These are phyloP conservation scores for Coboldia fuscipes DNA, from an alignment of 1,140 invertebrate genomes.

Conservation along the genomic window DNA sequence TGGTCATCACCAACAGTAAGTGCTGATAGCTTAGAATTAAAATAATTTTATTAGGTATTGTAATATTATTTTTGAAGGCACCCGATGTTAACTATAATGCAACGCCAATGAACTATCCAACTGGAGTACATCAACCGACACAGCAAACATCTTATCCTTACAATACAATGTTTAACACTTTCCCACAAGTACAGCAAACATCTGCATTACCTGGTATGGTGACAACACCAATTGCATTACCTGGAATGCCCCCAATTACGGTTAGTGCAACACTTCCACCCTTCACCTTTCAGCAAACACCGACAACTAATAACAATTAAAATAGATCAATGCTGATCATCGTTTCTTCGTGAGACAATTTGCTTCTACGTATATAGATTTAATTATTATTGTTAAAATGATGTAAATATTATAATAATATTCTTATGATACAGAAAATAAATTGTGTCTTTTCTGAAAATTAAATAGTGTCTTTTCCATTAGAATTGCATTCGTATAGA, in stretches of 20 bases:
- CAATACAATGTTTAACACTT: conserved; percentile 16
- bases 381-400: too few relatives aligned
- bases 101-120: background rate
- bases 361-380: too few relatives aligned
- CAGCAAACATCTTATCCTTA: conserved; percentile 5
- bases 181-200: conserved; percentile 17
- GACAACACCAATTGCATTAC: conserved; percentile 46
- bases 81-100: background rate
- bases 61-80: background rate
- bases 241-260: conserved; percentile 63
- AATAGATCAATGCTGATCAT: too few relatives aligned
- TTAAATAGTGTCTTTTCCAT: too few relatives aligned
- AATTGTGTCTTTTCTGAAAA: too few relatives aligned
- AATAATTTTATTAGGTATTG: background rate
- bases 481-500: too few relatives aligned
- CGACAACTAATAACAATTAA: too few relatives aligned
- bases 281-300: too few relatives aligned
- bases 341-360: too few relatives aligned
- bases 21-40: background rate
- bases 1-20: conserved; percentile 6
- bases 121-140: conserved; percentile 5
- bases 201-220: too few relatives aligned
- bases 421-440: too few relatives aligned
- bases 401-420: too few relatives aligned
- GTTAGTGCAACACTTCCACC: conserved; percentile 46